phyloP scores from a whole-genome alignment of 2,888 invertebrate species.

The Gortyna flavago region DNA sequence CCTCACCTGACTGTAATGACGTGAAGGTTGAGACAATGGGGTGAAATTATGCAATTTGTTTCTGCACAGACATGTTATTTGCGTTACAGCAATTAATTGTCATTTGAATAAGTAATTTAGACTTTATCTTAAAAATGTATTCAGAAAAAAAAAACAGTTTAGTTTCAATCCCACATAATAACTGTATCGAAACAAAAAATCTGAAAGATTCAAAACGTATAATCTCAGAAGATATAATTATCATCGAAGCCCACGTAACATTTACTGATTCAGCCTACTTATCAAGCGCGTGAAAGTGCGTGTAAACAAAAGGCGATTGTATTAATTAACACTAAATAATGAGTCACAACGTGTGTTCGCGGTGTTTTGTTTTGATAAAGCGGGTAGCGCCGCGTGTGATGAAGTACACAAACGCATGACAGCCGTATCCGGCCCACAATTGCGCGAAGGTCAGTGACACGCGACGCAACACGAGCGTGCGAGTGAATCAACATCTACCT shows the following conservation, averaged over 20 bases:
- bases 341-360: conserved; percentile 58
- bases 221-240: conserved; percentile 20
- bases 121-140: conserved; percentile 6
- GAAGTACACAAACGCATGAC: conserved; percentile 75
- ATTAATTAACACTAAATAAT: conserved; percentile 63
- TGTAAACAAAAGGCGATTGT: conserved; percentile 51
- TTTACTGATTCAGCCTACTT: conserved; percentile 37
- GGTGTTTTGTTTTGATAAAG: conserved; percentile 75
- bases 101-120: conserved; percentile 27
- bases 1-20: conserved; percentile 69
- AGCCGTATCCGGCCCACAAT: conserved; percentile 79
- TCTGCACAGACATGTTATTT: conserved; percentile 27
- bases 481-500: conserved; percentile 79
- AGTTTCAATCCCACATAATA: conserved; percentile 23
- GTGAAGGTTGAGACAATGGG: conserved; percentile 60
- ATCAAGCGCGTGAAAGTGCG: conserved; percentile 52
- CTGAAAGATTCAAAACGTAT: conserved; percentile 12
- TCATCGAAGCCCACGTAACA: conserved; percentile 41
- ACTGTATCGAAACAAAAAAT: conserved; percentile 30
- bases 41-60: conserved; percentile 51
- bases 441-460: conserved; percentile 86
- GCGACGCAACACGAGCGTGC: conserved; percentile 65
- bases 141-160: conserved; percentile 13
- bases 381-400: conserved; percentile 76
- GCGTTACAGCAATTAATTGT: conserved; percentile 5